A percentile compares a stretch with the other conserved stretches of the same genome.
These are phyloP conservation scores for Rhynchotus rufescens DNA, from an alignment of 2,797 vertebrate genomes.

Conservation along the genomic window DNA sequence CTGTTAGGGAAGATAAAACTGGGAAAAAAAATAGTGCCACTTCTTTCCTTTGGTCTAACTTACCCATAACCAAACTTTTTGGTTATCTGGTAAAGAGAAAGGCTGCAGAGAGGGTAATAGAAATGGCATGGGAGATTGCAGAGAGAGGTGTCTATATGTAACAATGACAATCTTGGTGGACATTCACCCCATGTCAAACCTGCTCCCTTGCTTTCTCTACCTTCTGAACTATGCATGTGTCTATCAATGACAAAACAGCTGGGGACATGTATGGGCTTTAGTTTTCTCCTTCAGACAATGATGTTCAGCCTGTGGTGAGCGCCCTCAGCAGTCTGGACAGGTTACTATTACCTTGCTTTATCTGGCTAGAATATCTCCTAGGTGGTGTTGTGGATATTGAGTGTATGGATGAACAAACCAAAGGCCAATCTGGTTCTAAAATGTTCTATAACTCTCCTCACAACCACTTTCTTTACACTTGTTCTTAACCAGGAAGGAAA, in stretches of 20 bases:
- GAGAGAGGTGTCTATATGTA: neutral
- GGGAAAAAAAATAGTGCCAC: neutral
- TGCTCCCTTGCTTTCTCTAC: neutral
- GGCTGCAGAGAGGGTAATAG: neutral
- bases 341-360: neutral
- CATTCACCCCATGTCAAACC: neutral
- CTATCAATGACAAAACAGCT: neutral
- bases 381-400: neutral
- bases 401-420: neutral
- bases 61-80: neutral
- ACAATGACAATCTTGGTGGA: neutral
- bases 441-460: neutral
- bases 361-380: neutral
- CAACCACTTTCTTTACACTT: conserved; percentile 35
- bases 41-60: neutral
- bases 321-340: neutral
- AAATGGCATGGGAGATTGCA: neutral
- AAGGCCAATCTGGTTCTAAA: neutral
- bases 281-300: neutral
- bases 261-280: neutral
- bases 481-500: conserved; percentile 21
- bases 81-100: neutral
- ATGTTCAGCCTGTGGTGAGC: neutral
- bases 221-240: neutral
- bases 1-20: neutral